Conservation (phyloP, 2,888 invertebrate species). For the Coenonympha arcania region DNA sequence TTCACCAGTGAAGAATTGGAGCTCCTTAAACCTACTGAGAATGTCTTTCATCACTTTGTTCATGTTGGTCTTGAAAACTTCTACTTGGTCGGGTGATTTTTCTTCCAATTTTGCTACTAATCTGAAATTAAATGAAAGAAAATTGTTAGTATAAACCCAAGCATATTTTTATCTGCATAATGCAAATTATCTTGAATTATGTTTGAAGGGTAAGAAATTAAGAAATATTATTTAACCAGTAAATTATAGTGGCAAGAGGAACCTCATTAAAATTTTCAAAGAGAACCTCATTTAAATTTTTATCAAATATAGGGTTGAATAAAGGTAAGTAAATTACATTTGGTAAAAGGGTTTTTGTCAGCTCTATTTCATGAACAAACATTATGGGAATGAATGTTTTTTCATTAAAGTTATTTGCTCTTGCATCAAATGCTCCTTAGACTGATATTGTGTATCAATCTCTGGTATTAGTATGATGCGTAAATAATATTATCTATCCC, state of each 20-base stretch:
- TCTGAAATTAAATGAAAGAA: constrained; percentile 59
- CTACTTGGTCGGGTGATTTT: constrained; percentile 86
- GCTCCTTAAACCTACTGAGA: constrained; percentile 90
- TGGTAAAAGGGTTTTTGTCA: constrained; percentile 38
- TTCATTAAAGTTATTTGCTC: constrained; percentile 59
- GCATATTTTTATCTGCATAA: background rate
- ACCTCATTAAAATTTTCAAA: too few species aligned
- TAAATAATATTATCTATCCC: background rate
- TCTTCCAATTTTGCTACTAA: constrained; percentile 87
- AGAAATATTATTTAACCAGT: too few species aligned
- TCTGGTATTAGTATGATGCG: constrained; percentile 63
- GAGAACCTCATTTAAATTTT: too few species aligned
- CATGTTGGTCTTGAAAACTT: constrained; percentile 91
- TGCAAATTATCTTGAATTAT: background rate
- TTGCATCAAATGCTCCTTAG: constrained; percentile 62
- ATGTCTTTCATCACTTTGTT: constrained; percentile 95
- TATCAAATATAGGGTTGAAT: too few species aligned
- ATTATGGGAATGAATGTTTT: constrained; percentile 60
- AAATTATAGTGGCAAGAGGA: too few species aligned
- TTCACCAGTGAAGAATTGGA: constrained; percentile 94
- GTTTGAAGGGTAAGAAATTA: too few species aligned
- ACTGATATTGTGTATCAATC: constrained; percentile 46
- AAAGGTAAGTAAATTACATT: background rate
- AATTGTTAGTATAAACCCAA: constrained; percentile 5
- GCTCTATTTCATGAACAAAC: constrained; percentile 65